phyloP scores from a whole-genome alignment of 2,797 vertebrate genomes.

The Gobio occitaniae region DNA sequence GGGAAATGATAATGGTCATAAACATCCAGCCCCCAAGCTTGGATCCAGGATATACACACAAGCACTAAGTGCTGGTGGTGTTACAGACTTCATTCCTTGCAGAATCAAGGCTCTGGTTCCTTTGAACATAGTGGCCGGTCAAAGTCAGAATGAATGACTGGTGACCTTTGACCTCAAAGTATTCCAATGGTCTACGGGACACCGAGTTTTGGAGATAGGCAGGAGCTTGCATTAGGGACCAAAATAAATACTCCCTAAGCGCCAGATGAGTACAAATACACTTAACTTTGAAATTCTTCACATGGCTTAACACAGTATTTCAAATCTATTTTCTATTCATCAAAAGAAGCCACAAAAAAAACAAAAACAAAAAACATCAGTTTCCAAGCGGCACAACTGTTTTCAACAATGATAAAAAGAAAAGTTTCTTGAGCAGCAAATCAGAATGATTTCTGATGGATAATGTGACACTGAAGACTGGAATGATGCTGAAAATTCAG shows the following conservation, averaged over 20 bases:
- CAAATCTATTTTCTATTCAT: no score
- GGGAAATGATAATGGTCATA: conserved; percentile 35
- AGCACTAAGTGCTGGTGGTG: conserved; percentile 23
- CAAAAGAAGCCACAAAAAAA: no score
- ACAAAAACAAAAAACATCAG: no score
- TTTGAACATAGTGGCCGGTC: conserved; percentile 27
- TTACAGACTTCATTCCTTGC: not conserved
- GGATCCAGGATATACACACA: conserved; percentile 12
- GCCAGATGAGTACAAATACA: not conserved
- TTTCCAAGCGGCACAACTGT: no score
- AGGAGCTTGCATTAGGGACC: not conserved
- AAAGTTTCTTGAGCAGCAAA: not conserved
- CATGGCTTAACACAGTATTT: no score
- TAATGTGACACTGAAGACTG: not conserved
- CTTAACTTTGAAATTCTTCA: not conserved
- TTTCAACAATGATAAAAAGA: not conserved
- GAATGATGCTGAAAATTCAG: not conserved
- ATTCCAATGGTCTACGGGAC: not conserved
- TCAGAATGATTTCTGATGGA: not conserved
- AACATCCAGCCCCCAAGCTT: not conserved
- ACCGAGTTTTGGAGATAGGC: not conserved
- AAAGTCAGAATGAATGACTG: conserved; percentile 11
- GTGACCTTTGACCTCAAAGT: conserved; percentile 37
- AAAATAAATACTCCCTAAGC: not conserved
- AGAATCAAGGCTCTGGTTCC: not conserved